Conservation (phyloP, 2,113 vertebrate species). For the Vidua chalybeata region DNA sequence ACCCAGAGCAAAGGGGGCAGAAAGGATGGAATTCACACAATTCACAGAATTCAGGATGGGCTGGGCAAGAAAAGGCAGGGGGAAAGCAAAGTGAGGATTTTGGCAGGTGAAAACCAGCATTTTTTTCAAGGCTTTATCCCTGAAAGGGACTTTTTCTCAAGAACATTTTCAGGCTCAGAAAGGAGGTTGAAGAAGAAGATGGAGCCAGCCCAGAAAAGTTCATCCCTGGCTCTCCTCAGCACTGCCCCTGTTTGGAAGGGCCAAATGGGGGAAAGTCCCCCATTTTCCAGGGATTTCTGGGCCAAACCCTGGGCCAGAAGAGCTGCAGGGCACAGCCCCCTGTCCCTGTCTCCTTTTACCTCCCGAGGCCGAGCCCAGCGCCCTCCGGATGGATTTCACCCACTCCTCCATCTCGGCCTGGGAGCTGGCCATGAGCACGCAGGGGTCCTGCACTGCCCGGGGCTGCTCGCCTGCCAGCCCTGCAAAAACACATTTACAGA, state of each 20-base stretch:
- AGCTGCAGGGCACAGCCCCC: neutral
- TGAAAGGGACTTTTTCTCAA: neutral
- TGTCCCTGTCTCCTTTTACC: slow-evolving; percentile 74
- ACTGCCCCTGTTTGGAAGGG: too few species aligned
- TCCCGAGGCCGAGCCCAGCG: slow-evolving; percentile 80
- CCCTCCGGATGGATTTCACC: slow-evolving; percentile 86
- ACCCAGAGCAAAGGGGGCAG: neutral
- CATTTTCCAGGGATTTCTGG: neutral
- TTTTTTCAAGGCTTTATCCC: neutral
- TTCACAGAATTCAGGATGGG: neutral
- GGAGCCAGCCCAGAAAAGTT: neutral
- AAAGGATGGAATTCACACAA: neutral
- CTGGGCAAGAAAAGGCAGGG: neutral
- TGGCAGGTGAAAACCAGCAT: neutral
- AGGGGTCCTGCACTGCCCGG: slow-evolving; percentile 76
- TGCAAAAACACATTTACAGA: slow-evolving; percentile 29
- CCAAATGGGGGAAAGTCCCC: neutral
- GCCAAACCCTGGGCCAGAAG: neutral
- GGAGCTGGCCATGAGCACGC: slow-evolving; percentile 90
- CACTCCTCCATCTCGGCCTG: slow-evolving; percentile 94
- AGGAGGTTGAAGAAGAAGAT: neutral
- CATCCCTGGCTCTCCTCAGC: neutral
- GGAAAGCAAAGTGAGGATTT: neutral
- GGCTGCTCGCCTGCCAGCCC: slow-evolving; percentile 77
- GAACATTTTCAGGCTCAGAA: neutral